Base-by-base conservation (phyloP, 1,140 invertebrate species). In the Caligus rogercresseyi region DNA sequence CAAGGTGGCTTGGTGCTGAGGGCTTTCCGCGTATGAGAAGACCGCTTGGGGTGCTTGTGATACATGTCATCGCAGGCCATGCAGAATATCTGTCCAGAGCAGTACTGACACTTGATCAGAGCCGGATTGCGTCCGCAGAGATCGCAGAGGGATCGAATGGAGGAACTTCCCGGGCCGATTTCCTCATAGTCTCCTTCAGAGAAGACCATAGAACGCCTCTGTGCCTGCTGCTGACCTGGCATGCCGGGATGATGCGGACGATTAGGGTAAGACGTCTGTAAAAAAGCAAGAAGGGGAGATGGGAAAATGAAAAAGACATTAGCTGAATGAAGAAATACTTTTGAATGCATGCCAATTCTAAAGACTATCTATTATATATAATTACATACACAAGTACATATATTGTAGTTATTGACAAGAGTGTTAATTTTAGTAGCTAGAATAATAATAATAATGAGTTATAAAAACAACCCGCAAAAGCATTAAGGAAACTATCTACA, bases 21-120 rank as follows among this genome's bases (percentile, higher is more conserved):
- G 74, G 81, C 86, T 75, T 81, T 82, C 70, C 89, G 74, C 21
- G 81, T 73, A 70, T 93, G 89, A 53, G 76, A 74, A 66, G 83
- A 81, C 66, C 89, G 75, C 68, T 91, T 91, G 0, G 89, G 89
- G 73, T 93, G 89, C 66, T 88, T 78, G 71, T 93, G 89, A 71
- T 89, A 92, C 83, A 91, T 90, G 68, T 91, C 87, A 72, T 93
- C 89, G 71, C 89, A 93, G 3, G 85, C 84, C 62, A 80, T 77
- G 69, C 87, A 92, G 67, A 89, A 89, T 52, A 83, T 80, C 67
- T 85, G 85, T 4, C 80, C 78, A 18, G 78, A 78, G 72, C 88
- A 92, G 67, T 83, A 80, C 61, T 84, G 79, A 73, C 88, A 91
- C 20, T 80, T 78, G 1, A 89, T 82, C 53, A 79, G 78, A 0